phyloP scores from a whole-genome alignment of 2,888 invertebrate species.

The Pemphredon lugubris region DNA sequence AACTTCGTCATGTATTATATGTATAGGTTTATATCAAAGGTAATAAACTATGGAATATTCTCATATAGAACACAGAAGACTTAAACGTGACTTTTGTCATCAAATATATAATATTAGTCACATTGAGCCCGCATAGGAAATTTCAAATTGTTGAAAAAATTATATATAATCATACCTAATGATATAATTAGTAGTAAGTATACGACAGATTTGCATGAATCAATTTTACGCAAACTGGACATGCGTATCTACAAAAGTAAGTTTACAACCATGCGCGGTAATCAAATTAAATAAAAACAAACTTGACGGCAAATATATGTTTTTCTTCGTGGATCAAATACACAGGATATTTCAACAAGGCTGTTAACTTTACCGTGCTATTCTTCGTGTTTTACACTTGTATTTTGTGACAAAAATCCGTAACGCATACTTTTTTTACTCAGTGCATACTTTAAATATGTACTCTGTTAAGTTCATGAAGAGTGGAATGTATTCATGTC shows the following conservation, averaged over 20 bases:
- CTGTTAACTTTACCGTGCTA: constrained; percentile 28
- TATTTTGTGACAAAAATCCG: constrained; percentile 12
- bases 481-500: constrained; percentile 21
- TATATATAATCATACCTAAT: no score
- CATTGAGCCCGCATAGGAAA: no score
- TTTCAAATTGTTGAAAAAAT: no score
- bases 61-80: no score
- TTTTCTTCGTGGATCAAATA: constrained; percentile 4
- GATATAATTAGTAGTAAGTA: no score
- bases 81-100: no score
- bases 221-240: not conserved
- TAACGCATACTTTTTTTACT: constrained; percentile 18
- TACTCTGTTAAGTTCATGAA: constrained; percentile 30
- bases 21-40: no score
- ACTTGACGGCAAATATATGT: not conserved
- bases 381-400: constrained; percentile 35
- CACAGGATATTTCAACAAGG: not conserved
- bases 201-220: not conserved
- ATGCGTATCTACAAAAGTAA: constrained; percentile 13
- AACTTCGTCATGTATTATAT: no score
- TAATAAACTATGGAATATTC: no score
- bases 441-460: constrained; percentile 29
- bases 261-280: constrained; percentile 12
- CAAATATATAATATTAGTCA: no score
- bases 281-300: constrained; percentile 8